A percentile compares a stretch with the other conserved stretches of the same genome.
phyloP scores from a whole-genome alignment of 2,113 vertebrate species.

The Phalacrocorax aristotelis region DNA sequence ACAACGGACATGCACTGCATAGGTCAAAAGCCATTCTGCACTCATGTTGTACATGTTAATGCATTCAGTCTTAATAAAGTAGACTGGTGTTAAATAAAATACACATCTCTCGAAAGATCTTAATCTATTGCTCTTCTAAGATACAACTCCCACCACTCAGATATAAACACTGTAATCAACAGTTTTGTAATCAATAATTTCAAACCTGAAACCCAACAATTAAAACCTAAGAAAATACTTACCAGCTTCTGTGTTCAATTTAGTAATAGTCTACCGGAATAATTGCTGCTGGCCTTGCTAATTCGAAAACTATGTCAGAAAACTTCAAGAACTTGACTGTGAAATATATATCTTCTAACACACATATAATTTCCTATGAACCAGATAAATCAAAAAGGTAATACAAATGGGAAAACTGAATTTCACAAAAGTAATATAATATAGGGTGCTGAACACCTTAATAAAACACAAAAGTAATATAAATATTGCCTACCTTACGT shows the following conservation, averaged over 20 bases:
- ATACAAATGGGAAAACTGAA: neutral
- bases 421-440: neutral
- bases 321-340: neutral
- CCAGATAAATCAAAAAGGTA: neutral
- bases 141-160: neutral
- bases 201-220: neutral
- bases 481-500: neutral
- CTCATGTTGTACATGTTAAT: neutral
- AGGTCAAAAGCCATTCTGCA: neutral
- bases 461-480: neutral
- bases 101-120: neutral
- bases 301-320: neutral
- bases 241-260: neutral
- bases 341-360: neutral
- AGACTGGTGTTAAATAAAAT: neutral
- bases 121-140: neutral
- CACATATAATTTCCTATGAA: neutral
- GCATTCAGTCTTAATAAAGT: neutral
- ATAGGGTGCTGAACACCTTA: neutral
- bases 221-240: neutral
- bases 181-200: neutral
- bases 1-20: neutral
- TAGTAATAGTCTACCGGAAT: neutral
- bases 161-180: neutral
- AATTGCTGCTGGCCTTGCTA: neutral